Conservation (phyloP, 2,888 invertebrate species). For the Hirtodrosophila histrioides region DNA sequence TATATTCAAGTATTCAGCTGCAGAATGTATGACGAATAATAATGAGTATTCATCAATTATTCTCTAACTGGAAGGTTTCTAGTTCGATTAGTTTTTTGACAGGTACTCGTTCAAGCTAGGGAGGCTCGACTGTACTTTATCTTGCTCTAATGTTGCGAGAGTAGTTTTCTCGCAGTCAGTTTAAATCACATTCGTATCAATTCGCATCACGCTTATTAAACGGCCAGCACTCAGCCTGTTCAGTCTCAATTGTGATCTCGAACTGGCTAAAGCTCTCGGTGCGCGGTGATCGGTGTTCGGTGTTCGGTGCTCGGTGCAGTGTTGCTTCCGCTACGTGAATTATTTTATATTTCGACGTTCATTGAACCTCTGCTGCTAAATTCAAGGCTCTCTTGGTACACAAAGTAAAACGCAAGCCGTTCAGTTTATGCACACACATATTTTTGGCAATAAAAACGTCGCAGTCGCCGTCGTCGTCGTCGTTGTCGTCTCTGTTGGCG, state of each 20-base stretch:
- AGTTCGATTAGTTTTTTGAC: too few relatives aligned
- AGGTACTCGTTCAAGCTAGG: too few relatives aligned
- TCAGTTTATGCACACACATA: conserved; percentile 23
- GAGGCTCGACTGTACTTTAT: too few relatives aligned
- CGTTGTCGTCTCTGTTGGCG: conserved; percentile 19
- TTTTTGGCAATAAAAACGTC: conserved; percentile 74
- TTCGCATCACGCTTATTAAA: conserved; percentile 52
- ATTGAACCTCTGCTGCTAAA: conserved; percentile 51
- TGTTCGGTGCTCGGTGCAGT: conserved; percentile 7
- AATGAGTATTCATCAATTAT: background rate
- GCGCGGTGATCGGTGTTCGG: background rate
- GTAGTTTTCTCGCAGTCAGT: conserved; percentile 29
- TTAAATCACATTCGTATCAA: conserved; percentile 48
- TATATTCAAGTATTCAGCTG: too few relatives aligned
- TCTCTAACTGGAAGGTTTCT: too few relatives aligned
- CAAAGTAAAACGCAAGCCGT: conserved; percentile 37
- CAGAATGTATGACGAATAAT: too few relatives aligned
- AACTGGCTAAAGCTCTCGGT: conserved; percentile 48
- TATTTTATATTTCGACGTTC: conserved; percentile 53
- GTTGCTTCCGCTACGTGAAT: conserved; percentile 39
- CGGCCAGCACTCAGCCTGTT: conserved; percentile 20
- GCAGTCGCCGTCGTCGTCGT: conserved; percentile 4
- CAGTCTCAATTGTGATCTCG: conserved; percentile 61
- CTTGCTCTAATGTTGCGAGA: conserved; percentile 26
- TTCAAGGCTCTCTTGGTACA: conserved; percentile 59